A percentile compares a stretch with the other conserved stretches of the same genome.
Conservation (phyloP, 2,797 vertebrate genomes). For the Staurois parvus region DNA sequence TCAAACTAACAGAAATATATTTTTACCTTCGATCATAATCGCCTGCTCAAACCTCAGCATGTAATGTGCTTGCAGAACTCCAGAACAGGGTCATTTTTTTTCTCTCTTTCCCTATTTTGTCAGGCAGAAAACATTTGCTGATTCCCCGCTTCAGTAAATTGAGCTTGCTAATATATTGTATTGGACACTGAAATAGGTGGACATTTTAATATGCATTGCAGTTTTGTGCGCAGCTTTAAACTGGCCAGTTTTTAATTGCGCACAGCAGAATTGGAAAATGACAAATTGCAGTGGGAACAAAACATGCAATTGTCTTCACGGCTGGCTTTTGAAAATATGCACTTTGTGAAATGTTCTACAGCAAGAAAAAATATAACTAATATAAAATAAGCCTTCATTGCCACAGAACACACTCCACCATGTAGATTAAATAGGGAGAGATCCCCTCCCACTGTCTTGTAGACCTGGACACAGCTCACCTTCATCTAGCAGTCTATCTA, state of each 20-base stretch:
- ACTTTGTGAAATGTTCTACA: neutral
- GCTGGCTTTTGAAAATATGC: neutral
- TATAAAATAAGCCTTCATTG: too few relatives aligned
- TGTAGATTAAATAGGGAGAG: too few relatives aligned
- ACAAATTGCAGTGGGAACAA: neutral
- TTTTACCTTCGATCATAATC: neutral
- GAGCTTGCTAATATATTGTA: neutral
- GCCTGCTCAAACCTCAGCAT: neutral
- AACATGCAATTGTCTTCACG: neutral
- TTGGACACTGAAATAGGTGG: neutral
- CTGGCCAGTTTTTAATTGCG: conserved; percentile 29
- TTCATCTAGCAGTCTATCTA: too few relatives aligned
- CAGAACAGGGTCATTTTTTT: neutral
- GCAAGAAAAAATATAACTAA: neutral
- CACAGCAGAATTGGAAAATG: conserved; percentile 26
- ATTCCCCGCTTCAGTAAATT: neutral
- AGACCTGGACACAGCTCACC: too few relatives aligned
- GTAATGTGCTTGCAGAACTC: neutral
- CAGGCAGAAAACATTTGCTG: neutral
- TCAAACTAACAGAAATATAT: too few relatives aligned
- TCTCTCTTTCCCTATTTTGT: neutral
- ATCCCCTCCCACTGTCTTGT: too few relatives aligned
- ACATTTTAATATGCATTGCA: conserved; percentile 11
- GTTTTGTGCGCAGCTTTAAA: neutral
- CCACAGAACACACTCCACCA: too few relatives aligned